phyloP scores from a whole-genome alignment of 1,140 invertebrate species.

The Panagrolaimus sp. region DNA sequence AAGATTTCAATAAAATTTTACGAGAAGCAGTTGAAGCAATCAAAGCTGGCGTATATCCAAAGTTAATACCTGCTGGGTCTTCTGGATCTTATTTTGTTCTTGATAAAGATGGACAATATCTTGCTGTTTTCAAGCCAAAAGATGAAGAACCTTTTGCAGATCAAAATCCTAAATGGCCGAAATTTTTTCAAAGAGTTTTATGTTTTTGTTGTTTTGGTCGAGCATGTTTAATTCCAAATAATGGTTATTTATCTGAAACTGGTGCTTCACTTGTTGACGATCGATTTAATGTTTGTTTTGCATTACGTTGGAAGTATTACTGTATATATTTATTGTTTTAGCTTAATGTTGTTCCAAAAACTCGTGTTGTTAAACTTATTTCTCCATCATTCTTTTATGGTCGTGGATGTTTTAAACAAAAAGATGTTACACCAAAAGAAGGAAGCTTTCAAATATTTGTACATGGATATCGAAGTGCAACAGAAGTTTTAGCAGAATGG shows the following conservation, averaged over 20 bases:
- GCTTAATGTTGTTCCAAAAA: conserved; percentile 49
- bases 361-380: conserved; percentile 41
- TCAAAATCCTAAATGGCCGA: conserved; percentile 99
- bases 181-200: conserved; percentile 98
- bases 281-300: conserved; percentile 74
- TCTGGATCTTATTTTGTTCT: conserved; percentile 67
- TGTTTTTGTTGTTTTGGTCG: conserved; percentile 99
- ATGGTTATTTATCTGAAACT: conserved; percentile 95
- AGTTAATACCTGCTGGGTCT: conserved; percentile 88
- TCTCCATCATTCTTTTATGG: conserved; percentile 49
- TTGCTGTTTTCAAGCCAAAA: conserved; percentile 88
- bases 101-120: conserved; percentile 26
- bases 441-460: conserved; percentile 51
- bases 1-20: conserved; percentile 80
- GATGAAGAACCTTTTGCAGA: conserved; percentile 98
- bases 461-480: conserved; percentile 43
- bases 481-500: conserved; percentile 41
- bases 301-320: neutral
- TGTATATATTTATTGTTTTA: too few species aligned
- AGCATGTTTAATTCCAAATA: conserved; percentile 94
- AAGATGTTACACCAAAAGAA: conserved; percentile 47
- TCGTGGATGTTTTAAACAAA: conserved; percentile 26
- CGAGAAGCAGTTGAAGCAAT: conserved; percentile 85
- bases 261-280: conserved; percentile 91
- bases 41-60: conserved; percentile 80